Percentiles rank a stretch among this genome's conserved stretches.
Evolutionary conservation across 1,140 invertebrate genomes (phyloP).

Genomic region (Euglossa dilemma): DNA sequence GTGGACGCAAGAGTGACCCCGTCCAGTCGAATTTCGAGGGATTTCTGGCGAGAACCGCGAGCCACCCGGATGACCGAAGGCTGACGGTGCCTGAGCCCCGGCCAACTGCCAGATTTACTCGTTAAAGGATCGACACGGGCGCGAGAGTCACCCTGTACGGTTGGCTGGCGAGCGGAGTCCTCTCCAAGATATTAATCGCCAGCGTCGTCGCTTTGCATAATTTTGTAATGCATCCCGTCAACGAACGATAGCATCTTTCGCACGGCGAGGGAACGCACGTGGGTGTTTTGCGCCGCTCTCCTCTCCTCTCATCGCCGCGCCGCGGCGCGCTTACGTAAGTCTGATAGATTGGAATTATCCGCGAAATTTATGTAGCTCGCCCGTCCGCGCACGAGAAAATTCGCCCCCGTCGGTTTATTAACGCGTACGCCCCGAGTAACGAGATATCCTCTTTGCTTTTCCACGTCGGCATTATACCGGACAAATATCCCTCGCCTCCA

Average conservation of each 20-base stretch:
- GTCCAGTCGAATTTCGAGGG: too few species aligned
- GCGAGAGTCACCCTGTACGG: background rate
- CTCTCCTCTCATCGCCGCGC: background rate
- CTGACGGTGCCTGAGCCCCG: too few species aligned
- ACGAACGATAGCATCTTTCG: slow-evolving; percentile 64
- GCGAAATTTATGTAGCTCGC: slow-evolving; percentile 43
- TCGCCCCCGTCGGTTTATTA: background rate
- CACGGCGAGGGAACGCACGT: slow-evolving; percentile 62
- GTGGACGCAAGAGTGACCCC: too few species aligned
- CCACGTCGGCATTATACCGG: background rate
- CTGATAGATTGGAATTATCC: slow-evolving; percentile 48
- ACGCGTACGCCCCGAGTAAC: background rate
- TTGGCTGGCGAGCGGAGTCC: background rate
- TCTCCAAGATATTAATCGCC: slow-evolving; percentile 64
- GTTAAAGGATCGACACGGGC: background rate
- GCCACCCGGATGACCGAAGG: too few species aligned
- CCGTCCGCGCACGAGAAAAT: slow-evolving; percentile 9
- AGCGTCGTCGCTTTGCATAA: slow-evolving; percentile 65
- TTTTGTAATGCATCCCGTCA: slow-evolving; percentile 69
- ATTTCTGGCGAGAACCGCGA: too few species aligned
- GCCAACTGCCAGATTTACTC: background rate
- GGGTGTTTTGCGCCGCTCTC: slow-evolving; percentile 46
- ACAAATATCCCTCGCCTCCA: background rate
- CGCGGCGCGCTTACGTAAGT: slow-evolving; percentile 36
- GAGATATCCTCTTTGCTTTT: background rate